Evolutionary conservation across 2,113 vertebrate species (phyloP).

Genomic region (Prinia subflava): DNA sequence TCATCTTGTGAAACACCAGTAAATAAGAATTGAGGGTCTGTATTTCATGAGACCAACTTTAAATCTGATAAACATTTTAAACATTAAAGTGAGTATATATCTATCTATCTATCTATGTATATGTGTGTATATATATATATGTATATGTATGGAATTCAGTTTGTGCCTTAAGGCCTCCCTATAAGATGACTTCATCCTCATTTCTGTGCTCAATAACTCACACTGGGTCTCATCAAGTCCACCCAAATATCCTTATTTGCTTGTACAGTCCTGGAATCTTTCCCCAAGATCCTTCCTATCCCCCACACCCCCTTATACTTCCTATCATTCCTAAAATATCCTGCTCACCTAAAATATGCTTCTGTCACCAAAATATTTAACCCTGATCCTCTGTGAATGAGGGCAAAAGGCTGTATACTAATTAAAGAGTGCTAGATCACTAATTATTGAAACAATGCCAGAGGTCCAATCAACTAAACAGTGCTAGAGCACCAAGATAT

Average conservation of each 20-base stretch:
- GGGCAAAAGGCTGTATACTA: not conserved
- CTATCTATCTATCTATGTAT: not conserved
- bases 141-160: not conserved
- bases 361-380: not conserved
- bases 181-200: not conserved
- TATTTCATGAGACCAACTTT: not conserved
- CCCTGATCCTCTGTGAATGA: not conserved
- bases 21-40: not conserved
- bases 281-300: not conserved
- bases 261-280: not conserved
- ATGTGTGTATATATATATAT: not conserved
- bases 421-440: not conserved
- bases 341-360: not conserved
- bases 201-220: not conserved
- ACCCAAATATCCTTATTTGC: not conserved
- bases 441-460: not conserved
- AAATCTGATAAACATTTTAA: not conserved
- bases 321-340: not conserved
- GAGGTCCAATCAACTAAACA: not conserved
- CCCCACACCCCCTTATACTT: not conserved
- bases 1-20: not conserved
- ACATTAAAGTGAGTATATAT: not conserved
- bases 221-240: not conserved
- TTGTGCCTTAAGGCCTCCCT: not conserved
- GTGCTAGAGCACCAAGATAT: not conserved